Percentiles rank a stretch among this genome's conserved stretches.
Evolutionary conservation across 2,797 vertebrate species (phyloP).

Genomic region (Okamejei kenojei): DNA sequence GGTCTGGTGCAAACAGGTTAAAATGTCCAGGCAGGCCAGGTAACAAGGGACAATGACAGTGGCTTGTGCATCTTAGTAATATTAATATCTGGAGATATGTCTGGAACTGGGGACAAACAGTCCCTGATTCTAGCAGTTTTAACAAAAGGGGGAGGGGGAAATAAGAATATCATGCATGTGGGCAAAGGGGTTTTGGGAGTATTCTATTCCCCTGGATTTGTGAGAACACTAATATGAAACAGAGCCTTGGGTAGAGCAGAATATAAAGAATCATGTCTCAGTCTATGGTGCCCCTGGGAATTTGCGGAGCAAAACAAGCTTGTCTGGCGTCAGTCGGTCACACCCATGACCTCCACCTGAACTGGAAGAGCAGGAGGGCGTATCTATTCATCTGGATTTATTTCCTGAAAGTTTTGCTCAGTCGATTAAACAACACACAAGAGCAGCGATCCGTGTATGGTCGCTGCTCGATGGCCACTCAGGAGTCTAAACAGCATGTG

Average conservation of each 20-base stretch:
- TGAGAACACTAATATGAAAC: not conserved
- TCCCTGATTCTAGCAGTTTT: not conserved
- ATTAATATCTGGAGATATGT: not conserved
- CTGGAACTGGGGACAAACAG: not conserved
- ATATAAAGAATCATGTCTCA: conserved; percentile 23
- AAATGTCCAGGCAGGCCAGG: not conserved
- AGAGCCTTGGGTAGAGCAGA: not conserved
- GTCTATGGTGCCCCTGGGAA: conserved; percentile 20
- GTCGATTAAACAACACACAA: conserved; percentile 20
- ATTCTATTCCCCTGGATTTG: not conserved
- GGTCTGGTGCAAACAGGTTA: not conserved
- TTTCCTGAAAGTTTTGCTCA: conserved; percentile 36
- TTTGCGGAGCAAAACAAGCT: conserved; percentile 24
- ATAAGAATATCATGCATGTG: not conserved
- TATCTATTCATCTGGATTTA: conserved; percentile 32
- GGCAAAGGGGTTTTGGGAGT: not conserved
- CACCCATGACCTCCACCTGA: conserved; percentile 35
- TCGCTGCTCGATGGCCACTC: not conserved
- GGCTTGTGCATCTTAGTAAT: not conserved
- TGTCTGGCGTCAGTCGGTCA: conserved; percentile 30
- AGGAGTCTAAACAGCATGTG: not conserved
- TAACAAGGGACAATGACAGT: not conserved
- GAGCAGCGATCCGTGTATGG: not conserved
- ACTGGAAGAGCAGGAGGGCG: conserved; percentile 14
- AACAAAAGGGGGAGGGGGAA: not conserved